Evolutionary conservation across 2,797 vertebrate species (phyloP).

Genomic region (Molossus alvarezi): DNA sequence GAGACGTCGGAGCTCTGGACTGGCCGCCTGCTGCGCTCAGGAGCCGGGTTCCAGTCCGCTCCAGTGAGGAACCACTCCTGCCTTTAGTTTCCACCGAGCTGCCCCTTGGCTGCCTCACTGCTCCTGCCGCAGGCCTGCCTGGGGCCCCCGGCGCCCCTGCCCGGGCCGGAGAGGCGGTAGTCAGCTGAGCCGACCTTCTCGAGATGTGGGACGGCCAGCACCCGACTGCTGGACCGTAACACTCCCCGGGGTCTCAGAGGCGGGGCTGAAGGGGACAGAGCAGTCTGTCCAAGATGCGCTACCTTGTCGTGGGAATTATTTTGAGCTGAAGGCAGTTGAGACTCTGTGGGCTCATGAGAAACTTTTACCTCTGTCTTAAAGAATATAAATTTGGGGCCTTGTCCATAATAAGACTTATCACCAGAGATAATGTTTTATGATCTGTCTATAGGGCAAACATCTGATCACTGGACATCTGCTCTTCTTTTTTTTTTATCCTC

Average conservation of each 20-base stretch:
- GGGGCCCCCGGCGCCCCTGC: too few species aligned
- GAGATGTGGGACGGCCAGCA: too few species aligned
- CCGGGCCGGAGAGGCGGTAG: too few species aligned
- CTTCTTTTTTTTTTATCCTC: not conserved
- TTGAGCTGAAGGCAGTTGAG: not conserved
- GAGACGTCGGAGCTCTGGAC: not conserved
- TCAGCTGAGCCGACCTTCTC: too few species aligned
- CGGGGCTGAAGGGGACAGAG: not conserved
- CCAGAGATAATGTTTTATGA: not conserved
- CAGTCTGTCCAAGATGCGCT: rapidly evolving
- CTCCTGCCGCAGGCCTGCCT: too few species aligned
- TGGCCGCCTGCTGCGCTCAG: not conserved
- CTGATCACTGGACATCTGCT: not conserved
- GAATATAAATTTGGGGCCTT: not conserved
- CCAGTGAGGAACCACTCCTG: too few species aligned
- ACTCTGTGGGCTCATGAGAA: too few species aligned
- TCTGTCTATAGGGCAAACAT: not conserved
- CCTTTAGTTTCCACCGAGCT: too few species aligned
- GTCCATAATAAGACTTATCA: not conserved
- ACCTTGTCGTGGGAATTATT: not conserved
- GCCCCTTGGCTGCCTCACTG: too few species aligned
- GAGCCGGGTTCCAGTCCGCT: not conserved
- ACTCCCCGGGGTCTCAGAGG: not conserved
- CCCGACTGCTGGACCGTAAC: not conserved
- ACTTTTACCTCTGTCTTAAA: not conserved